phyloP scores from a whole-genome alignment of 2,888 invertebrate genomes.

The Micropterix aruncella region DNA sequence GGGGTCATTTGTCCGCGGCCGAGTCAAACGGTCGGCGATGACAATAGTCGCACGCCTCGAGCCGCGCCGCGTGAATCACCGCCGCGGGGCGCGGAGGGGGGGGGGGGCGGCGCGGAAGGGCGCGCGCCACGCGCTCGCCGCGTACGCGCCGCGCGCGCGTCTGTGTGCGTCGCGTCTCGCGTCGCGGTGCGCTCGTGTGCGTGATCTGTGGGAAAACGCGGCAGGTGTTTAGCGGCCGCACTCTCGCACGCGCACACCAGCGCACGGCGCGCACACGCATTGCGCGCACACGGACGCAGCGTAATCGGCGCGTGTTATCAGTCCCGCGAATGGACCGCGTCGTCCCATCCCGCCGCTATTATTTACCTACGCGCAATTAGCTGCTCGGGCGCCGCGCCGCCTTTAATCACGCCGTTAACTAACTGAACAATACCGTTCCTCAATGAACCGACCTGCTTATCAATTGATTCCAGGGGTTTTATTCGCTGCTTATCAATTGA shows the following conservation, averaged over 20 bases:
- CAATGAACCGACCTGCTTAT: no score
- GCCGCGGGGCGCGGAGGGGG: slow-evolving; percentile 18
- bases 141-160: slow-evolving; percentile 13
- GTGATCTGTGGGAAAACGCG: neutral
- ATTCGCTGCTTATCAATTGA: no score
- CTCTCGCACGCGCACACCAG: neutral
- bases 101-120: slow-evolving; percentile 25
- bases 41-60: no score
- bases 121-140: slow-evolving; percentile 16
- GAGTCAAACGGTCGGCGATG: no score
- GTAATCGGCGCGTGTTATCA: slow-evolving; percentile 1
- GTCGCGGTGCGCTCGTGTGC: slow-evolving; percentile 14
- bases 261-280: slow-evolving; percentile 4
- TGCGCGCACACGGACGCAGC: slow-evolving; percentile 5
- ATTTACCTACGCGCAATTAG: no score
- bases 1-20: no score
- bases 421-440: no score
- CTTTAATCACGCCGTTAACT: no score
- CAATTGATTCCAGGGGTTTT: no score
- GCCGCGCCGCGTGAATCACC: slow-evolving; percentile 24
- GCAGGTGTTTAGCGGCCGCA: neutral
- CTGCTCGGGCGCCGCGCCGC: no score
- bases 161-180: slow-evolving; percentile 35
- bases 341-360: no score
- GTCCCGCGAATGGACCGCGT: no score